Conservation (phyloP, 2,113 vertebrate species). For the Macquaria ambigua region DNA sequence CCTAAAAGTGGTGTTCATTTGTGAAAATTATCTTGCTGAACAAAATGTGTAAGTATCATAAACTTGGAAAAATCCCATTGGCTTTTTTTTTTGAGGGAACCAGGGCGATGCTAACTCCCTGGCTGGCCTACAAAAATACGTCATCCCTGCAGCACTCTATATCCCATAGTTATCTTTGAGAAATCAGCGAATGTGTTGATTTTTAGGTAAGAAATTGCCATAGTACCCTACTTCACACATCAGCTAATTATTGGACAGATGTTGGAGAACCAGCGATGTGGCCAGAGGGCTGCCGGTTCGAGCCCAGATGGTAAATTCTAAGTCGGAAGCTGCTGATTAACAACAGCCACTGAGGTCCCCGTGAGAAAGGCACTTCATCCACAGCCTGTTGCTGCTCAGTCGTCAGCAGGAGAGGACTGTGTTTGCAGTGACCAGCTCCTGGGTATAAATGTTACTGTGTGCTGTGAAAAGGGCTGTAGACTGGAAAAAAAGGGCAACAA, state of each 20-base stretch:
- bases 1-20: no score
- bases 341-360: not conserved
- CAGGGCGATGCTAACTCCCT: no score
- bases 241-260: constrained; percentile 17
- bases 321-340: constrained; percentile 3
- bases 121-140: no score
- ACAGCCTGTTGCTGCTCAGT: not conserved
- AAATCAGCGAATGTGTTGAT: not conserved
- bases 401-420: not conserved
- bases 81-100: no score
- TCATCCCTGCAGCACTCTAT: not conserved
- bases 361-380: not conserved
- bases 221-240: not conserved
- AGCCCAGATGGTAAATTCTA: constrained; percentile 8
- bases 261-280: not conserved
- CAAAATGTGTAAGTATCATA: no score
- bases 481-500: not conserved
- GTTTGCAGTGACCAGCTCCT: not conserved
- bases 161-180: not conserved
- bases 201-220: not conserved
- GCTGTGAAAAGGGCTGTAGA: not conserved
- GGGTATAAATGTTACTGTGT: not conserved
- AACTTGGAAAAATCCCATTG: no score
- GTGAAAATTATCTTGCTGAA: no score
- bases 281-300: not conserved